These are phyloP conservation scores for Yponomeuta malinellus DNA, from an alignment of 2,888 invertebrate genomes.

Conservation along the genomic window DNA sequence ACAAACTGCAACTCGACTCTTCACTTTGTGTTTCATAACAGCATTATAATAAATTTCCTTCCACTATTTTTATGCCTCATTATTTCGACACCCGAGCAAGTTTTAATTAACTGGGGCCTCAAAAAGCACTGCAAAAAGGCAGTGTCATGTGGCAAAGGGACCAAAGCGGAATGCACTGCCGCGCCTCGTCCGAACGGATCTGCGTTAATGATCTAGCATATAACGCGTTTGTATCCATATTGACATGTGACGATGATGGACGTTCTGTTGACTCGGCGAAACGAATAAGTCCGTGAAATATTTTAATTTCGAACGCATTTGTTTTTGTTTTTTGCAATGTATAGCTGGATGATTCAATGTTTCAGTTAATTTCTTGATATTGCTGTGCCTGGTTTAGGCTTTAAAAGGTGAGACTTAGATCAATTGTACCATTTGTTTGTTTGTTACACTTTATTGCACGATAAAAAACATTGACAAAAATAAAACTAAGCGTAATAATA, in stretches of 20 bases:
- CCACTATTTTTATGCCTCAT: not conserved
- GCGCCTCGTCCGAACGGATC: slow-evolving; percentile 29
- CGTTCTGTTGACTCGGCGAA: not conserved
- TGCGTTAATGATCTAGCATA: slow-evolving; percentile 51
- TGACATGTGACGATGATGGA: not conserved
- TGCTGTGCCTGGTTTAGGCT: too few relatives aligned
- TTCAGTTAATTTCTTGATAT: too few relatives aligned
- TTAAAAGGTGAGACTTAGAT: too few relatives aligned
- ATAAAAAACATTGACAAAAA: too few relatives aligned
- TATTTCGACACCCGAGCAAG: not conserved
- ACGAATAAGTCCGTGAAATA: not conserved
- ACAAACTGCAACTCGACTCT: slow-evolving; percentile 3
- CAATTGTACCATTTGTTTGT: too few relatives aligned
- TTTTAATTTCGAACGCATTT: too few relatives aligned
- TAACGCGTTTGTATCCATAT: slow-evolving; percentile 4
- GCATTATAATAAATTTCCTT: not conserved
- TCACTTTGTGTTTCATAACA: not conserved
- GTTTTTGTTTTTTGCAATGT: too few relatives aligned
- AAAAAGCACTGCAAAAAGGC: too few relatives aligned
- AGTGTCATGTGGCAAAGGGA: not conserved
- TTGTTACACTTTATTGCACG: too few relatives aligned
- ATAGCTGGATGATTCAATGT: too few relatives aligned
- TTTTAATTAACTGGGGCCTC: too few relatives aligned
- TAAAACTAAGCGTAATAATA: too few relatives aligned
- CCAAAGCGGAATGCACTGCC: not conserved